These are phyloP conservation scores for Emydura subglobosa DNA, from an alignment of 2,113 vertebrate genomes.

Conservation along the genomic window DNA sequence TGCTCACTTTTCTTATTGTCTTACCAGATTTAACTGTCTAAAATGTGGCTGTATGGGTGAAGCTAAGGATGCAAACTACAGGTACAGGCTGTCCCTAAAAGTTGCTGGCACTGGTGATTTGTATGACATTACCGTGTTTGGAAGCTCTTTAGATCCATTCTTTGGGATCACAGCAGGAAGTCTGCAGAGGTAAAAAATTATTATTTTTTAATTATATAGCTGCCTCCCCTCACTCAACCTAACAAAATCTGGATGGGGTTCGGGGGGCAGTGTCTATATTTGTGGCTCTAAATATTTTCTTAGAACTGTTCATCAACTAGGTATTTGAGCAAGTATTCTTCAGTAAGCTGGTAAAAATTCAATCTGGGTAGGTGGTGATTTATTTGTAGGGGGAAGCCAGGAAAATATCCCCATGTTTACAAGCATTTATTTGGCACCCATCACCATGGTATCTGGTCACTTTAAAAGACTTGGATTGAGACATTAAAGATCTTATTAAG, in stretches of 20 bases:
- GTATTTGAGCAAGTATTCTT: neutral
- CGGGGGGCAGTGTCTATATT: neutral
- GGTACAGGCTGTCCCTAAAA: conserved; percentile 82
- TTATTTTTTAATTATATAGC: neutral
- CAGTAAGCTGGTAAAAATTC: neutral
- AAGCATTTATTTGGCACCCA: neutral
- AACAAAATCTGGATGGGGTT: neutral
- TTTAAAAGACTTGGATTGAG: neutral
- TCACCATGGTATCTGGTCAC: neutral
- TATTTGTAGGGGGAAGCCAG: neutral
- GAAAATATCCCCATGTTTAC: neutral
- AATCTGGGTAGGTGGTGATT: neutral
- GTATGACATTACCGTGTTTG: conserved; percentile 82
- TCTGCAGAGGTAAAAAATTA: conserved; percentile 79
- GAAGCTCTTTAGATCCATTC: conserved; percentile 83
- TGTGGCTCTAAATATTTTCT: neutral
- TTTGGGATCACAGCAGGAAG: conserved; percentile 81
- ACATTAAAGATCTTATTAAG: neutral
- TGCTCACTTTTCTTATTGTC: conserved; percentile 1
- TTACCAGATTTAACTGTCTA: conserved; percentile 78
- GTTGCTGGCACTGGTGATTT: conserved; percentile 75
- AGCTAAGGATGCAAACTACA: conserved; percentile 74
- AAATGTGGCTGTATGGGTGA: conserved; percentile 77
- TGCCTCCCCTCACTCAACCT: neutral
- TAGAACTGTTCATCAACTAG: neutral